These are phyloP conservation scores for Artibeus jamaicensis DNA, from an alignment of 2,797 vertebrate species.

Conservation along the genomic window DNA sequence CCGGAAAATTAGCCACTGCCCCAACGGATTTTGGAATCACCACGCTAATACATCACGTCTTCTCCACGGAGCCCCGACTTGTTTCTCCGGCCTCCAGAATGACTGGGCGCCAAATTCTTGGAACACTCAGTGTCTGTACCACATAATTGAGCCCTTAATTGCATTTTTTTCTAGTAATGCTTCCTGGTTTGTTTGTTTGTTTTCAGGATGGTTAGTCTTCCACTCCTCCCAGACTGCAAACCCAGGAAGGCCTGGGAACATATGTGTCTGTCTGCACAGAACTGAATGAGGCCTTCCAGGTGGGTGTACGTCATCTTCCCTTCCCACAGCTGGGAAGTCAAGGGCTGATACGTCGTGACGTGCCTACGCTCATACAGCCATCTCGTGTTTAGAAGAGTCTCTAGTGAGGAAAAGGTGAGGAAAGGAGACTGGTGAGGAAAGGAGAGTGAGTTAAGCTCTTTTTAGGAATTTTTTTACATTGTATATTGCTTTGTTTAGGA, in stretches of 20 bases:
- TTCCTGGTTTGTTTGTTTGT: background rate
- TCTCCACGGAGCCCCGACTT: background rate
- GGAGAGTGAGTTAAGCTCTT: background rate
- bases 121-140: background rate
- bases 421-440: background rate
- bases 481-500: background rate
- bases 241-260: constrained; percentile 40
- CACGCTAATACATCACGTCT: background rate
- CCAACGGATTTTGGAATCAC: constrained; percentile 49
- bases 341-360: background rate
- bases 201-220: constrained; percentile 61
- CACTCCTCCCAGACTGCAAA: constrained; percentile 56
- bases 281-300: constrained; percentile 61
- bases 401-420: too few species aligned
- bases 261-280: background rate
- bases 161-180: constrained; percentile 54
- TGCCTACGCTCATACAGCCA: background rate
- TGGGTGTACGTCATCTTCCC: background rate
- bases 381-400: background rate
- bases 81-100: constrained; percentile 9
- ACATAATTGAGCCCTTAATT: constrained; percentile 61
- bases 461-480: background rate
- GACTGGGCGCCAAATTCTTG: background rate
- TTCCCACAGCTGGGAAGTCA: background rate
- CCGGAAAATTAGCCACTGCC: constrained; percentile 65